phyloP scores from a whole-genome alignment of 2,113 vertebrate species.

The Thomomys bottae region DNA sequence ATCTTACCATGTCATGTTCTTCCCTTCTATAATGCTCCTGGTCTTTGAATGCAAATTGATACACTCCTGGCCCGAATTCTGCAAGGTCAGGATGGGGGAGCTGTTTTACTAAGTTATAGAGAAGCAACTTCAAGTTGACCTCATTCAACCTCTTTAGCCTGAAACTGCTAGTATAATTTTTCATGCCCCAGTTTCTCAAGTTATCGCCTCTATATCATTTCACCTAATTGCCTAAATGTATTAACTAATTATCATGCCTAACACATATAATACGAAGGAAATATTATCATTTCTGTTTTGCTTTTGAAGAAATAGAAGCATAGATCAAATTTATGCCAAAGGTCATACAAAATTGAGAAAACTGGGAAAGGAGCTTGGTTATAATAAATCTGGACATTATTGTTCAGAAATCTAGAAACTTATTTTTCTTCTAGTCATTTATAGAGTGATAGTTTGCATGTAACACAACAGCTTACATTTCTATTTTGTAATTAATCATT shows the following conservation, averaged over 20 bases:
- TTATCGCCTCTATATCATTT: background rate
- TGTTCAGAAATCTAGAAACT: conserved; percentile 12
- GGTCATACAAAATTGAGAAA: background rate
- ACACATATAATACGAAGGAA: background rate
- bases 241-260: background rate
- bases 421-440: background rate
- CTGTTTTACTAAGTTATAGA: background rate
- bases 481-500: conserved; percentile 28
- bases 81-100: background rate
- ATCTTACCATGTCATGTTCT: background rate
- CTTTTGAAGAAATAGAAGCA: background rate
- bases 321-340: background rate
- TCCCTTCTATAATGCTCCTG: background rate
- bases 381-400: conserved; percentile 1
- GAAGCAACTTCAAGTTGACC: background rate
- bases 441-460: background rate
- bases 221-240: background rate
- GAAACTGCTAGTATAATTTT: conserved; percentile 34
- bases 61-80: background rate
- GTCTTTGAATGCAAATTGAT: background rate
- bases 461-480: background rate
- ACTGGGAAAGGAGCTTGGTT: background rate
- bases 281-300: background rate
- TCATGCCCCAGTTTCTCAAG: background rate
- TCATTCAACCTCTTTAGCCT: background rate